Evolutionary conservation across 2,888 invertebrate species (phyloP).

Genomic region (Smittia sp.): DNA sequence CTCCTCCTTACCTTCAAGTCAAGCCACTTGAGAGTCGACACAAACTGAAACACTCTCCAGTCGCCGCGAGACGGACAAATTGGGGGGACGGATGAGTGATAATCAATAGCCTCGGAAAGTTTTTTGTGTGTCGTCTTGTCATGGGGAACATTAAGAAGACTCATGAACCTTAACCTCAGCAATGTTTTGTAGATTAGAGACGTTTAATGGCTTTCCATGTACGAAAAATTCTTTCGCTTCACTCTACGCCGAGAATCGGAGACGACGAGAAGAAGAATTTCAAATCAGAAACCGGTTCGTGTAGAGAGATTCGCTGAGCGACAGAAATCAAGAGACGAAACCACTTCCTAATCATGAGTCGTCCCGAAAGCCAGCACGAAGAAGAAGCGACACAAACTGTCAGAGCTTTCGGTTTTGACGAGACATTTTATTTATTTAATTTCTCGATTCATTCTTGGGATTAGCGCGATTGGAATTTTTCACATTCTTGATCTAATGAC

Average conservation of each 20-base stretch:
- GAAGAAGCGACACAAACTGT: background rate
- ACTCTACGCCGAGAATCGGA: background rate
- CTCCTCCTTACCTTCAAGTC: background rate
- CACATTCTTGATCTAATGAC: slow-evolving; percentile 26
- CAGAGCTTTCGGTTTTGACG: slow-evolving; percentile 11
- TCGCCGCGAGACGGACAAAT: background rate
- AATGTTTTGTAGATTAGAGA: slow-evolving; percentile 30
- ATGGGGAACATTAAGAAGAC: slow-evolving; percentile 2
- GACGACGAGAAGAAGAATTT: slow-evolving; percentile 8
- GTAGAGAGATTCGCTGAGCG: slow-evolving; percentile 15
- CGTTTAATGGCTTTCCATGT: slow-evolving; percentile 26
- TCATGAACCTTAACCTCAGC: slow-evolving; percentile 39
- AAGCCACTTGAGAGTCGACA: background rate
- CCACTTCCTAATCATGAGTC: slow-evolving; percentile 34
- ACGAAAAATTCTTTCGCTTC: slow-evolving; percentile 13
- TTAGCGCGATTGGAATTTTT: slow-evolving; percentile 33
- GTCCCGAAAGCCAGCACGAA: slow-evolving; percentile 22
- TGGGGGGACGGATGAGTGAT: background rate
- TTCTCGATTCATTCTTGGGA: background rate
- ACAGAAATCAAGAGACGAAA: slow-evolving; percentile 4
- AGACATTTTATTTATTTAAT: slow-evolving; percentile 8
- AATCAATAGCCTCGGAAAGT: slow-evolving; percentile 6
- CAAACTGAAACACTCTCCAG: background rate
- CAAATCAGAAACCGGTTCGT: slow-evolving; percentile 27
- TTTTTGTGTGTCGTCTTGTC: background rate